These are phyloP conservation scores for Drosophila orosa DNA, from an alignment of 1,140 invertebrate genomes.

Conservation along the genomic window DNA sequence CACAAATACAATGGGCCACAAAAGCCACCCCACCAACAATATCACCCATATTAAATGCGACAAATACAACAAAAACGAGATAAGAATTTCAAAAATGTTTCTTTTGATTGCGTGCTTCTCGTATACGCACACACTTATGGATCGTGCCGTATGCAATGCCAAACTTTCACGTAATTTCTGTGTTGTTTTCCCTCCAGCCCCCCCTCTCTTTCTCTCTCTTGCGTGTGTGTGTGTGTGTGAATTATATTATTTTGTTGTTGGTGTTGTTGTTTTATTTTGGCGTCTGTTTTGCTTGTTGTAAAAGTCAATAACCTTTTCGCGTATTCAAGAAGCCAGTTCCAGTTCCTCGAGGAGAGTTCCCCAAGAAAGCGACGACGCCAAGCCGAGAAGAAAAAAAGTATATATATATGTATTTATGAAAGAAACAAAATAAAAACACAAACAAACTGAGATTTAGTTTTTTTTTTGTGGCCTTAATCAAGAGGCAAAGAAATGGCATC, in stretches of 20 bases:
- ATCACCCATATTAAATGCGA: constrained; percentile 38
- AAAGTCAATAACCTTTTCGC: constrained; percentile 80
- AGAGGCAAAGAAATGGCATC: constrained; percentile 63
- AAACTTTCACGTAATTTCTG: constrained; percentile 83
- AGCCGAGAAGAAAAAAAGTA: constrained; percentile 19
- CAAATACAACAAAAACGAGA: constrained; percentile 58
- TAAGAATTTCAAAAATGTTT: constrained; percentile 81
- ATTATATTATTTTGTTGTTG: constrained; percentile 74
- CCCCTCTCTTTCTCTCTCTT: constrained; percentile 13
- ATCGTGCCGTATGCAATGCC: constrained; percentile 64
- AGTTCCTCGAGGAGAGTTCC: constrained; percentile 50
- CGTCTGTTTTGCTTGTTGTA: constrained; percentile 79
- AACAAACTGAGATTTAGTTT: constrained; percentile 43
- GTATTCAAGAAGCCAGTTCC: constrained; percentile 74
- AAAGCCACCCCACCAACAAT: constrained; percentile 10
- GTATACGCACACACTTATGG: constrained; percentile 6
- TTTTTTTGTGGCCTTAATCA: constrained; percentile 64
- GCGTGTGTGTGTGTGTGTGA: constrained; percentile 57
- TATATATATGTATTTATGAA: background rate
- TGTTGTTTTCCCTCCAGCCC: constrained; percentile 35
- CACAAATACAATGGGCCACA: constrained; percentile 45
- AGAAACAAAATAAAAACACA: constrained; percentile 26
- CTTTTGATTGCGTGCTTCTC: constrained; percentile 71
- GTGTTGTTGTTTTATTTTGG: constrained; percentile 48
- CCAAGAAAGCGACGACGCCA: constrained; percentile 34